Evolutionary conservation across 2,113 vertebrate genomes (phyloP).

Genomic region (Gnathonemus echidnorhynchus): DNA sequence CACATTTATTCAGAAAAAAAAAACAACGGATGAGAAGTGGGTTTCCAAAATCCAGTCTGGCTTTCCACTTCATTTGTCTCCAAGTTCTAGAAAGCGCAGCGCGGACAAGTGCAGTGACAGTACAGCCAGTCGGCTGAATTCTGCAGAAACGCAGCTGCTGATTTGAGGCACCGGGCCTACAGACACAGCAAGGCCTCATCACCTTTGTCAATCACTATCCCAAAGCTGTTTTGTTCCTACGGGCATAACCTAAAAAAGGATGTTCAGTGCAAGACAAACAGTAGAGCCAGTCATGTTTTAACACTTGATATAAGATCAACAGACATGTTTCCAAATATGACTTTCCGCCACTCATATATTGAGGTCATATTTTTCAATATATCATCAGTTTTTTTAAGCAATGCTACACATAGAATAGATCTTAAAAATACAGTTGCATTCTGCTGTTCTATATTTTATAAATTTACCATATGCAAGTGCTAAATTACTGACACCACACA

Average conservation of each 20-base stretch:
- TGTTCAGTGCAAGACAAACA: not conserved
- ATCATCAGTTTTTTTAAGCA: not conserved
- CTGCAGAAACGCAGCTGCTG: not conserved
- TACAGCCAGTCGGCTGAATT: conserved; percentile 7
- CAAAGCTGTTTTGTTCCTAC: not conserved
- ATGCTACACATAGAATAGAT: not conserved
- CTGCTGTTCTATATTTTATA: not conserved
- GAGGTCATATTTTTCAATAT: not conserved
- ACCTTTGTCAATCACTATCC: not conserved
- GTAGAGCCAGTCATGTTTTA: not conserved
- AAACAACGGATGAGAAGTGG: conserved; percentile 21
- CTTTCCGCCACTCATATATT: not conserved
- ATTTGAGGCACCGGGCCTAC: not conserved
- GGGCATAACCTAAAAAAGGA: not conserved
- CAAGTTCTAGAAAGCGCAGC: conserved; percentile 17
- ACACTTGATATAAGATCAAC: not conserved
- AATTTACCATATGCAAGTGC: not conserved
- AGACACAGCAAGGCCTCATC: not conserved
- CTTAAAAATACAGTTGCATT: not conserved
- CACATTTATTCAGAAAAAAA: conserved; percentile 30
- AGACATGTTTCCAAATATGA: not conserved
- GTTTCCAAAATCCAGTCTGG: conserved; percentile 34
- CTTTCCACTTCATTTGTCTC: conserved; percentile 30
- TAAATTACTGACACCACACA: not conserved
- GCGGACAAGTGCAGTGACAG: not conserved